phyloP scores from a whole-genome alignment of 2,113 vertebrate species.

The Pongo pygmaeus region DNA sequence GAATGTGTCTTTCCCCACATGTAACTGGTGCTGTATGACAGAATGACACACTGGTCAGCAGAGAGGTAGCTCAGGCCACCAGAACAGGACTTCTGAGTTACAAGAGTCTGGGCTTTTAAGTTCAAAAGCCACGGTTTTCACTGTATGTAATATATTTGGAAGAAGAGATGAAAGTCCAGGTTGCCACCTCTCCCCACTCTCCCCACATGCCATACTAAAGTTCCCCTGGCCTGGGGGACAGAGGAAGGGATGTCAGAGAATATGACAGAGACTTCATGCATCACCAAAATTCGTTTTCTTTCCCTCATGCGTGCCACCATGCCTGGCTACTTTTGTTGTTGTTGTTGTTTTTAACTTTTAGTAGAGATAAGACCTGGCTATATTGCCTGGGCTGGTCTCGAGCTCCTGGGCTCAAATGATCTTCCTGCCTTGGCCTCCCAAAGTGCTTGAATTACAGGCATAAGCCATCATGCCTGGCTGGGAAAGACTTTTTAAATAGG shows the following conservation, averaged over 20 bases:
- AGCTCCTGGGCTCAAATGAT: background rate
- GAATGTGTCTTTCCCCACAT: background rate
- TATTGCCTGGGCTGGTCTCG: background rate
- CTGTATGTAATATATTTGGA: background rate
- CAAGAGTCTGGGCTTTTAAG: background rate
- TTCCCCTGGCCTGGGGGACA: background rate
- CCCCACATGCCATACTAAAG: background rate
- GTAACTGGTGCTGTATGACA: background rate
- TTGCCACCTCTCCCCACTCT: background rate
- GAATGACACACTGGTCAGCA: fast-evolving
- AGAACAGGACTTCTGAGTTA: background rate
- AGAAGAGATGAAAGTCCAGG: background rate
- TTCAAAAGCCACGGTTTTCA: background rate
- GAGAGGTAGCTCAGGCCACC: background rate
- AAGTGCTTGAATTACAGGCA: background rate
- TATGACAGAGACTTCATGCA: background rate
- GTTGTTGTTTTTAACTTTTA: too few relatives aligned
- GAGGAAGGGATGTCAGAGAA: background rate
- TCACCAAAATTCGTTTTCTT: background rate
- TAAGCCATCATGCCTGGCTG: background rate
- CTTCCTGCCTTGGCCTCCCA: background rate
- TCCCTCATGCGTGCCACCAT: background rate
- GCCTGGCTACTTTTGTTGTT: too few relatives aligned
- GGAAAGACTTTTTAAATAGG: background rate
- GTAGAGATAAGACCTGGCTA: background rate